Conservation (phyloP, 92 coral and sea anemone species). For the Actinostola sp. region DNA sequence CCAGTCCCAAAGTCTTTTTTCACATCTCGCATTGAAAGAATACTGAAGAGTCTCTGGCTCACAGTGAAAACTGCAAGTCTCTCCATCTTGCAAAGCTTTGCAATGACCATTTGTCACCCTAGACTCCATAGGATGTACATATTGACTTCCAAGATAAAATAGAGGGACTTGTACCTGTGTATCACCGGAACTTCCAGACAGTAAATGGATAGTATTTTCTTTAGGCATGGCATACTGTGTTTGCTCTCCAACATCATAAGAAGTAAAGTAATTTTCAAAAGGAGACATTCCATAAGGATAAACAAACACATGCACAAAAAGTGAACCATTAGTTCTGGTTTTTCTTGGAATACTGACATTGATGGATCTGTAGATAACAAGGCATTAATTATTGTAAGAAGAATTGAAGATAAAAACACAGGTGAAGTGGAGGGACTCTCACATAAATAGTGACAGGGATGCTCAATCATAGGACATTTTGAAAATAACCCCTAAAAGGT, state of each 20-base stretch:
- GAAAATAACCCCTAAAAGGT: too few relatives aligned
- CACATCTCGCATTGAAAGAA: too few relatives aligned
- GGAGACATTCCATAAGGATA: slow-evolving; percentile 75
- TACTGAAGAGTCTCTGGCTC: too few relatives aligned
- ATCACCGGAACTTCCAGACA: slow-evolving; percentile 45
- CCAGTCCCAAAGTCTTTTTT: too few relatives aligned
- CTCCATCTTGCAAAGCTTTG: too few relatives aligned
- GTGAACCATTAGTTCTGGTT: slow-evolving; percentile 91
- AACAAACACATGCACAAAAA: slow-evolving; percentile 75
- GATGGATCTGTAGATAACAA: slow-evolving; percentile 53
- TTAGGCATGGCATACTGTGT: slow-evolving; percentile 76
- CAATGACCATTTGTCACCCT: too few relatives aligned
- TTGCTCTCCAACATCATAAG: slow-evolving; percentile 57
- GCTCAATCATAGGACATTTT: slow-evolving; percentile 55
- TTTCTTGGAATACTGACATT: slow-evolving; percentile 80
- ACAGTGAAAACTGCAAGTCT: too few relatives aligned
- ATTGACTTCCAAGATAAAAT: too few relatives aligned
- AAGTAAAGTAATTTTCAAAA: slow-evolving; percentile 56
- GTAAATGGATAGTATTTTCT: slow-evolving; percentile 76
- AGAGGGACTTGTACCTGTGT: too few relatives aligned
- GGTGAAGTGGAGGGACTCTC: background rate
- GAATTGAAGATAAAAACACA: background rate
- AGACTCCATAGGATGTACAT: too few relatives aligned
- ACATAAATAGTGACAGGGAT: slow-evolving; percentile 1
- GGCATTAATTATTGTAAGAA: too few relatives aligned